Conservation (phyloP, 2,888 invertebrate genomes). For the Apomyelois bistriatella region DNA sequence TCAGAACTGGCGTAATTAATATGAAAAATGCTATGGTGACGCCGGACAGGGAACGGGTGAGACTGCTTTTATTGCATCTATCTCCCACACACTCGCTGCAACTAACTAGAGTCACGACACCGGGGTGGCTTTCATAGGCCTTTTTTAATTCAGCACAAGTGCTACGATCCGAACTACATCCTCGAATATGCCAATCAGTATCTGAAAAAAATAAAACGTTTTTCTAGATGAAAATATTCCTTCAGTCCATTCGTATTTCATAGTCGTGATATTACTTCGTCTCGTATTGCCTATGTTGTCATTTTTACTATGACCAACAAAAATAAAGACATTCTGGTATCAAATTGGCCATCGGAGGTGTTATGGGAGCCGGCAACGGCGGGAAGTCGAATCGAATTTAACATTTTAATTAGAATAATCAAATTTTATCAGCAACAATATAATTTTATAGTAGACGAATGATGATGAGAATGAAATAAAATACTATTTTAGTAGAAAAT, state of each 20-base stretch:
- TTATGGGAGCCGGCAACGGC: too few relatives aligned
- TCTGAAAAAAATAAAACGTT: constrained; percentile 34
- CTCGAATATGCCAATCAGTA: constrained; percentile 51
- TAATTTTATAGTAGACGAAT: too few relatives aligned
- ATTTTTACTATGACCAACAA: too few relatives aligned
- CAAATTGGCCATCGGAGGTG: too few relatives aligned
- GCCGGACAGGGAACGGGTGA: constrained; percentile 38
- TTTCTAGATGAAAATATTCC: background rate
- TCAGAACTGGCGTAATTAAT: constrained; percentile 45
- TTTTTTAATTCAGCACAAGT: constrained; percentile 49
- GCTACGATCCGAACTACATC: constrained; percentile 57
- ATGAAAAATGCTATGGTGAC: constrained; percentile 40
- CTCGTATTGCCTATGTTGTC: too few relatives aligned
- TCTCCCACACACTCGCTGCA: constrained; percentile 59
- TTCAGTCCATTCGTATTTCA: too few relatives aligned
- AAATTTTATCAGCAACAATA: too few relatives aligned
- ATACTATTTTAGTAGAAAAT: constrained; percentile 19
- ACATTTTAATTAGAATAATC: too few relatives aligned
- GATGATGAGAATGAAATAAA: background rate
- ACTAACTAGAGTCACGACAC: constrained; percentile 37
- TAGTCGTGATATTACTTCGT: too few relatives aligned
- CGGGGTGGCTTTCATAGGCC: constrained; percentile 32
- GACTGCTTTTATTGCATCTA: constrained; percentile 46
- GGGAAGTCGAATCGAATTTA: too few relatives aligned
- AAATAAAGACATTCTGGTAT: too few relatives aligned